Percentiles rank a stretch among this genome's conserved stretches.
Conservation (phyloP, 2,113 vertebrate species). For the Myotis brandtii region DNA sequence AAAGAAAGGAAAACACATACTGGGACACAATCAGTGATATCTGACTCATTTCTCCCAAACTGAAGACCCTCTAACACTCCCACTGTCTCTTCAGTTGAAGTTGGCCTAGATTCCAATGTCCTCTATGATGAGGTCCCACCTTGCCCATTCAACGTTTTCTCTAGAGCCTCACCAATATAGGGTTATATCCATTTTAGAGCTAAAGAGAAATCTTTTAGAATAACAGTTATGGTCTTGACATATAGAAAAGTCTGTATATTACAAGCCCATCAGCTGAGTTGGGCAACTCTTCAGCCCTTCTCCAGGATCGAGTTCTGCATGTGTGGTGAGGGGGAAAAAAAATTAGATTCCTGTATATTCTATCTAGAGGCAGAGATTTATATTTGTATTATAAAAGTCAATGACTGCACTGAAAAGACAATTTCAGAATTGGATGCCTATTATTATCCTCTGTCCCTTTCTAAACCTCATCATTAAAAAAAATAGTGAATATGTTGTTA, state of each 20-base stretch:
- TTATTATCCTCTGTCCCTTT: not conserved
- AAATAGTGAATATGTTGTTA: not conserved
- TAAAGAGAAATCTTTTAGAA: slow-evolving; percentile 30
- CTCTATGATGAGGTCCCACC: not conserved
- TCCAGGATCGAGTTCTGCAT: not conserved
- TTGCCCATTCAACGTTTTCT: not conserved
- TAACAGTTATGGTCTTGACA: not conserved
- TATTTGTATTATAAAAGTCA: not conserved
- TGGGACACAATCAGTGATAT: not conserved
- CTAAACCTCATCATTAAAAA: not conserved
- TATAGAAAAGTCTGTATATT: not conserved
- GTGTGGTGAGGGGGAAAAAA: not conserved
- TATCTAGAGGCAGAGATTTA: not conserved
- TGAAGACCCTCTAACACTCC: not conserved
- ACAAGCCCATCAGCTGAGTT: not conserved
- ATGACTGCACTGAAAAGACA: slow-evolving; percentile 2
- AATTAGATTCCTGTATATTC: slow-evolving; percentile 24
- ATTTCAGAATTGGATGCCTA: slow-evolving; percentile 4
- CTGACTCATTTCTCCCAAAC: not conserved
- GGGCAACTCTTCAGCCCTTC: not conserved
- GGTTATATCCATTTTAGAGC: not conserved
- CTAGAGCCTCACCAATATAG: not conserved
- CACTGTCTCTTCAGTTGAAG: not conserved
- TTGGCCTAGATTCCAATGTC: not conserved
- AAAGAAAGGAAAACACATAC: not conserved